A percentile compares a stretch with the other conserved stretches of the same genome.
Conservation (phyloP, 2,888 invertebrate species). For the Minunthozetes semirufus region DNA sequence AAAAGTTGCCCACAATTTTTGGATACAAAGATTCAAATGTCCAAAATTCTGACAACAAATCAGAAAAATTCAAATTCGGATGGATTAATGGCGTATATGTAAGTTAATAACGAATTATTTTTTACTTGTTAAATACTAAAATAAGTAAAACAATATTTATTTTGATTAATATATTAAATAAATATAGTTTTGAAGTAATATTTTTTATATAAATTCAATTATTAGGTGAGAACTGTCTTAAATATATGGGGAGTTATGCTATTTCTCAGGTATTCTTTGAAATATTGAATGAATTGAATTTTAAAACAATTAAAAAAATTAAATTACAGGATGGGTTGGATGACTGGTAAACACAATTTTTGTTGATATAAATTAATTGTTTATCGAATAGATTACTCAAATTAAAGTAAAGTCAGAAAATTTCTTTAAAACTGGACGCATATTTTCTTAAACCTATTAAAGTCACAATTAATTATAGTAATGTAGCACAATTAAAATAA, state of each 20-base stretch:
- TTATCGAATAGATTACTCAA: background rate
- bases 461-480: too few relatives aligned
- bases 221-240: constrained; percentile 34
- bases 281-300: too few relatives aligned
- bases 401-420: too few relatives aligned
- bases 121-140: background rate
- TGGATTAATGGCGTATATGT: constrained; percentile 39
- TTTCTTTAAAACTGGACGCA: too few relatives aligned
- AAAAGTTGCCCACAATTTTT: constrained; percentile 27
- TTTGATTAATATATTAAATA: too few relatives aligned
- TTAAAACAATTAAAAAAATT: background rate
- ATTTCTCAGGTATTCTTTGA: constrained; percentile 32
- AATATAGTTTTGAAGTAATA: background rate
- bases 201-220: background rate
- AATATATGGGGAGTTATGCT: constrained; percentile 39
- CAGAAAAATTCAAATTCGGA: constrained; percentile 35
- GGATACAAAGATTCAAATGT: constrained; percentile 8
- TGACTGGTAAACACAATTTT: constrained; percentile 28
- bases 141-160: background rate
- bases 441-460: too few relatives aligned
- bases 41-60: background rate
- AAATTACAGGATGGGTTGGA: constrained; percentile 38
- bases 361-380: background rate
- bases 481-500: too few relatives aligned
- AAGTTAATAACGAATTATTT: background rate